Evolutionary conservation across 1,140 invertebrate genomes (phyloP).

Genomic region (Leptopilina boulardi): DNA sequence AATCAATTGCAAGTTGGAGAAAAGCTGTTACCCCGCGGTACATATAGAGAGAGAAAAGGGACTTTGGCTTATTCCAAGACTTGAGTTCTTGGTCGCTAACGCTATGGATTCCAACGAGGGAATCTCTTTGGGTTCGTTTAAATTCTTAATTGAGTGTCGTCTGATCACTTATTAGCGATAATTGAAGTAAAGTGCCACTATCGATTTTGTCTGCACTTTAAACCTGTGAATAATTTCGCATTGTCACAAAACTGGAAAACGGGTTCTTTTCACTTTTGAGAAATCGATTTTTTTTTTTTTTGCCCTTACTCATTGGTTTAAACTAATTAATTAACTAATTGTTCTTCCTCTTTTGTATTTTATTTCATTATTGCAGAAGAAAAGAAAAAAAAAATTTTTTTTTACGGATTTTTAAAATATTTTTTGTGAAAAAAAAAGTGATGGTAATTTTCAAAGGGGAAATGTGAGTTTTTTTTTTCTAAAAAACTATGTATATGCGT

Average conservation of each 20-base stretch:
- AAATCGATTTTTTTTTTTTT: slow-evolving; percentile 21
- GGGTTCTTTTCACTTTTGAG: neutral
- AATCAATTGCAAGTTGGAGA: slow-evolving; percentile 25
- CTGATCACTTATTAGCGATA: slow-evolving; percentile 19
- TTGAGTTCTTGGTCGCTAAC: slow-evolving; percentile 21
- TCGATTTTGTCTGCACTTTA: slow-evolving; percentile 30
- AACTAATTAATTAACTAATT: slow-evolving; percentile 20
- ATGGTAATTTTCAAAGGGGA: too few relatives aligned
- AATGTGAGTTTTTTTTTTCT: neutral
- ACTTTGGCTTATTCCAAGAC: neutral
- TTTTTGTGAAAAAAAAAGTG: too few relatives aligned
- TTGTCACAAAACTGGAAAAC: neutral
- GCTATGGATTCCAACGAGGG: neutral
- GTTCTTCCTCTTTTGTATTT: neutral
- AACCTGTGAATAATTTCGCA: slow-evolving; percentile 13
- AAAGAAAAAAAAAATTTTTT: neutral
- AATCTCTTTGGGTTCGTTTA: slow-evolving; percentile 13
- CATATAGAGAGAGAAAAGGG: neutral
- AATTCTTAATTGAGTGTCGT: slow-evolving; percentile 30
- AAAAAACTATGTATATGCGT: neutral
- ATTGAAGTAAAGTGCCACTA: slow-evolving; percentile 28
- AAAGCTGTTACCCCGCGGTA: slow-evolving; percentile 7
- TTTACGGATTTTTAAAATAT: too few relatives aligned
- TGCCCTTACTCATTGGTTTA: neutral
- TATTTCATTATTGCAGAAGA: neutral